phyloP scores from a whole-genome alignment of 2,888 invertebrate species.

The Sarcophaga variegata region DNA sequence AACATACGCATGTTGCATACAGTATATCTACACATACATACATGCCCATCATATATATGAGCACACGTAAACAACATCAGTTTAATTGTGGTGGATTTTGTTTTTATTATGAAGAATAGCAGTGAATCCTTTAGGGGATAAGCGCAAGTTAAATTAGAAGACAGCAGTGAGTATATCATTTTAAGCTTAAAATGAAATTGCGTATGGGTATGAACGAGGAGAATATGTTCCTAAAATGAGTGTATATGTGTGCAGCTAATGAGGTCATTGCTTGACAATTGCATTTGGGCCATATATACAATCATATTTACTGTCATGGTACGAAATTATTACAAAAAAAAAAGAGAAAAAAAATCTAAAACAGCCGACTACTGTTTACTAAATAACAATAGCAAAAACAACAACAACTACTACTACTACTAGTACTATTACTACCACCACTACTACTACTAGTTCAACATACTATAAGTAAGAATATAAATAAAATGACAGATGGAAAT shows the following conservation, averaged over 20 bases:
- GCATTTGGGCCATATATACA: conserved; percentile 72
- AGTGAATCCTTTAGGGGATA: conserved; percentile 38
- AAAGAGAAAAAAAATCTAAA: neutral
- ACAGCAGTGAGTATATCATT: conserved; percentile 33
- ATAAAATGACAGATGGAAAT: neutral
- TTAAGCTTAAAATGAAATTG: conserved; percentile 14
- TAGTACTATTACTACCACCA: neutral
- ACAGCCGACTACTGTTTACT: conserved; percentile 36
- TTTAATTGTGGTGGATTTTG: conserved; percentile 8
- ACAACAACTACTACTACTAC: neutral
- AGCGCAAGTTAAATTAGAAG: conserved; percentile 56
- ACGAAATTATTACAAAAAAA: neutral
- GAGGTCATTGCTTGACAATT: conserved; percentile 81
- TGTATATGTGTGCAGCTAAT: conserved; percentile 70
- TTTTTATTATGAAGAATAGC: conserved; percentile 24
- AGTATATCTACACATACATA: neutral
- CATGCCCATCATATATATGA: neutral
- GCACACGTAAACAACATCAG: conserved; percentile 7
- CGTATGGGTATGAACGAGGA: conserved; percentile 4
- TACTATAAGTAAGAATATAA: neutral
- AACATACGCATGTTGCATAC: conserved; percentile 29
- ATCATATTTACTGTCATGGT: conserved; percentile 28
- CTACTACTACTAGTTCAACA: neutral
- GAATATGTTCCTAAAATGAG: neutral
- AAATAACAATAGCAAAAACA: neutral